These are phyloP conservation scores for Corythoichthys intestinalis DNA, from an alignment of 2,113 vertebrate genomes.

Conservation along the genomic window DNA sequence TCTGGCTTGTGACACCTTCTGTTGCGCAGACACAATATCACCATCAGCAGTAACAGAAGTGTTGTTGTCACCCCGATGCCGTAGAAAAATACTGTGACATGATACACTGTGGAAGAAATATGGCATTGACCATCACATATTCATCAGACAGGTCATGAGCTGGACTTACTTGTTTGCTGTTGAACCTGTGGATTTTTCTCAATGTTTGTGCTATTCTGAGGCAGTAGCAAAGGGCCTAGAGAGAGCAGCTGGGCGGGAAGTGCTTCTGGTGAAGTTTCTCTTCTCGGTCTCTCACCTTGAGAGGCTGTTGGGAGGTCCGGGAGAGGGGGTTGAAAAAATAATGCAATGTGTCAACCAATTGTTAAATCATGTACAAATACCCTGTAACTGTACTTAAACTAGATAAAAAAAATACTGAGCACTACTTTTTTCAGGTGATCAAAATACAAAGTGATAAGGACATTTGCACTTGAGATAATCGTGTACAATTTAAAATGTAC, in stretches of 20 bases:
- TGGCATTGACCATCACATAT: background rate
- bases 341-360: no score
- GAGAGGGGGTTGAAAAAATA: background rate
- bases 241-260: slow-evolving; percentile 43
- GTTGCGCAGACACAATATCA: background rate
- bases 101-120: slow-evolving; percentile 36
- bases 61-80: slow-evolving; percentile 8
- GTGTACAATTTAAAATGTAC: no score
- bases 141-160: background rate
- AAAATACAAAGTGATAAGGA: no score
- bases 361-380: no score
- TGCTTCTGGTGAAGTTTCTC: slow-evolving; percentile 16
- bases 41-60: slow-evolving; percentile 34
- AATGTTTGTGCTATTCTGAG: slow-evolving; percentile 24
- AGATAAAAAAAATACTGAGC: no score
- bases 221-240: slow-evolving; percentile 50
- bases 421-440: no score
- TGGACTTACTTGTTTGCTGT: slow-evolving; percentile 21
- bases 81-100: slow-evolving; percentile 27
- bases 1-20: slow-evolving; percentile 18
- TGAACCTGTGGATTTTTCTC: slow-evolving; percentile 3
- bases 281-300: slow-evolving; percentile 37
- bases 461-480: no score
- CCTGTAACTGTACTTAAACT: no score
- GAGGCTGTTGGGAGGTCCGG: slow-evolving; percentile 32